Conservation (phyloP, 37 sponge, comb jelly and placozoan species). For the Diacarnus erythraeanus region DNA sequence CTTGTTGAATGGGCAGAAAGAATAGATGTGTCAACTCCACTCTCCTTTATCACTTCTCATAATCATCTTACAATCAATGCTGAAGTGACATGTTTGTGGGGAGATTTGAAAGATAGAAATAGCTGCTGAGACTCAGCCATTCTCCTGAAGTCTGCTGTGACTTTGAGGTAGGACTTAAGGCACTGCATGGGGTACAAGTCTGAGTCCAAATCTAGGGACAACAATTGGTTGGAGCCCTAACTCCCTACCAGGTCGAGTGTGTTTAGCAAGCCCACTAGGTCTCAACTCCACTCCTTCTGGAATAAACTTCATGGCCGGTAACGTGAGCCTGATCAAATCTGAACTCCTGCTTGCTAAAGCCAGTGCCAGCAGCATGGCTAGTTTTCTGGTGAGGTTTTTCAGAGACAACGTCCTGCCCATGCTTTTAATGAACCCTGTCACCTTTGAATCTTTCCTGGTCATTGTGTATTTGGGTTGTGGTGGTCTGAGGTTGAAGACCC, state of each 20-base stretch:
- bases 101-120: slow-evolving; percentile 19
- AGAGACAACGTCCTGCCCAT: slow-evolving; percentile 20
- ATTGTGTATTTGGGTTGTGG: slow-evolving; percentile 24
- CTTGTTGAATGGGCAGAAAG: slow-evolving; percentile 43
- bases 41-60: not conserved
- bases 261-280: no score
- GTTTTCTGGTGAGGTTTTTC: slow-evolving; percentile 21
- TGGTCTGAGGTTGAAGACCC: slow-evolving; percentile 31
- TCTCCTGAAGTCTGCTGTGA: not conserved
- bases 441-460: slow-evolving; percentile 27
- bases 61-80: slow-evolving; percentile 24
- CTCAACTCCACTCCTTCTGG: no score
- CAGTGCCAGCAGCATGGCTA: slow-evolving; percentile 29
- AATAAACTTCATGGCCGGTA: not conserved
- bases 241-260: no score
- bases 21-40: slow-evolving; percentile 6
- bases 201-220: no score
- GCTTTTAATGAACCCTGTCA: not conserved
- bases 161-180: slow-evolving; percentile 10
- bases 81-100: slow-evolving; percentile 35
- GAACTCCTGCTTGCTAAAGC: slow-evolving; percentile 20
- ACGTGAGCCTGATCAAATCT: not conserved
- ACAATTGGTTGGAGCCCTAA: no score
- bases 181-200: no score
- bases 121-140: not conserved